Percentiles rank a stretch among this genome's conserved stretches.
Evolutionary conservation across 2,113 vertebrate genomes (phyloP).

Genomic region (Podilymbus podiceps): DNA sequence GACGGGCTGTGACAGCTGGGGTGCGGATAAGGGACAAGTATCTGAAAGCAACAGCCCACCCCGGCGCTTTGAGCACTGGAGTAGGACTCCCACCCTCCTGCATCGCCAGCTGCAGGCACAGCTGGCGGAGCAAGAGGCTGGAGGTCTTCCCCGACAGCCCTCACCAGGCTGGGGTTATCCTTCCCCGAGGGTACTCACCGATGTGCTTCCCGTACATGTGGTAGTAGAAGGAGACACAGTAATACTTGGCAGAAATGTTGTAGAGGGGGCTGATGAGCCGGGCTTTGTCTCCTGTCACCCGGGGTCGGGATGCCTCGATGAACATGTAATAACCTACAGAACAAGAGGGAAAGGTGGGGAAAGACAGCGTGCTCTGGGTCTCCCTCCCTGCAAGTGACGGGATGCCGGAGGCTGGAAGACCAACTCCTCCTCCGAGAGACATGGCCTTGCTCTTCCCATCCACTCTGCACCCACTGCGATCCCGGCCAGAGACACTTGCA

Average conservation of each 20-base stretch:
- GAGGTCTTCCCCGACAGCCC: background rate
- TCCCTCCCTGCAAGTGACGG: background rate
- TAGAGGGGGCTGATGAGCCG: constrained; percentile 92
- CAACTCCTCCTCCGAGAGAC: background rate
- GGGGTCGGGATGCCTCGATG: constrained; percentile 90
- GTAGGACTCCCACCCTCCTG: background rate
- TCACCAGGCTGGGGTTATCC: background rate
- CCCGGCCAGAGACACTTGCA: background rate
- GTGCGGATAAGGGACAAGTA: background rate
- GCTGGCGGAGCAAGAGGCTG: background rate
- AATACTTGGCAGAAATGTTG: constrained; percentile 87
- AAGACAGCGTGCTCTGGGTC: background rate
- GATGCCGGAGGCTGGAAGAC: background rate
- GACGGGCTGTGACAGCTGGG: background rate
- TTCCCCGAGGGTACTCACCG: constrained; percentile 78
- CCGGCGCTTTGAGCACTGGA: background rate
- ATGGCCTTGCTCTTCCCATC: background rate
- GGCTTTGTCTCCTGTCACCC: constrained; percentile 87
- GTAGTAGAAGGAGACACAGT: constrained; percentile 96
- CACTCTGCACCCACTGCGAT: background rate
- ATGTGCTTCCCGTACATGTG: constrained; percentile 99
- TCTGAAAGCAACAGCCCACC: background rate
- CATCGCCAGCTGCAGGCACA: fast-evolving
- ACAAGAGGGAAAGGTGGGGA: background rate
- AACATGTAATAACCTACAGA: constrained; percentile 95